These are phyloP conservation scores for Thymelicus acteon DNA, from an alignment of 2,888 invertebrate genomes.

Conservation along the genomic window DNA sequence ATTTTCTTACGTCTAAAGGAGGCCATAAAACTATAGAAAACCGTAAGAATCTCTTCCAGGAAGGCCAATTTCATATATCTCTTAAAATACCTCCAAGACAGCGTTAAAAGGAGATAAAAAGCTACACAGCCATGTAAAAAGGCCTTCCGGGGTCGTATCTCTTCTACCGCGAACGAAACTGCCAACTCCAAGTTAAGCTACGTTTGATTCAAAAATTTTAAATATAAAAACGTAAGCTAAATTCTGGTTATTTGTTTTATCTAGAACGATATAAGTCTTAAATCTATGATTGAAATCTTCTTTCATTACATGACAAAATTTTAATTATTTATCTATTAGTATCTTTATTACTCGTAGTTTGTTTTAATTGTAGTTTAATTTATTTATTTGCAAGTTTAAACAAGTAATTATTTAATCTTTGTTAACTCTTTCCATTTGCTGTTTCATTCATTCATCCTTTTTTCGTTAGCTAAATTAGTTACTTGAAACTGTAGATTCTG, in stretches of 20 bases:
- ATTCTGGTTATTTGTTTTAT: too few species aligned
- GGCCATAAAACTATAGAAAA: constrained; percentile 25
- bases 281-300: too few species aligned
- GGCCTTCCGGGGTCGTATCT: constrained; percentile 51
- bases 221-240: too few species aligned
- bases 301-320: too few species aligned
- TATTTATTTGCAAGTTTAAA: too few species aligned
- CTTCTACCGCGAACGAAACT: constrained; percentile 42
- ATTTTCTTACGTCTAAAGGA: neutral
- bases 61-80: constrained; percentile 43
- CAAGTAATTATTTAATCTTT: too few species aligned
- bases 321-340: too few species aligned
- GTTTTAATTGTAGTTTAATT: too few species aligned
- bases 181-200: neutral
- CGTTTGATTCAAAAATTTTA: neutral
- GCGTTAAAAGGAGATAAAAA: constrained; percentile 51
- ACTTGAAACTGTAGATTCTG: constrained; percentile 13
- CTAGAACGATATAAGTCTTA: too few species aligned
- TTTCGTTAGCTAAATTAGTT: constrained; percentile 25
- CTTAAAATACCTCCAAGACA: constrained; percentile 46
- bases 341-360: too few species aligned
- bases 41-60: constrained; percentile 11
- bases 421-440: neutral
- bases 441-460: neutral
- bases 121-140: constrained; percentile 49